Base-by-base conservation (phyloP, 2,113 vertebrate genomes). In the Phylloscopus trochiloides region DNA sequence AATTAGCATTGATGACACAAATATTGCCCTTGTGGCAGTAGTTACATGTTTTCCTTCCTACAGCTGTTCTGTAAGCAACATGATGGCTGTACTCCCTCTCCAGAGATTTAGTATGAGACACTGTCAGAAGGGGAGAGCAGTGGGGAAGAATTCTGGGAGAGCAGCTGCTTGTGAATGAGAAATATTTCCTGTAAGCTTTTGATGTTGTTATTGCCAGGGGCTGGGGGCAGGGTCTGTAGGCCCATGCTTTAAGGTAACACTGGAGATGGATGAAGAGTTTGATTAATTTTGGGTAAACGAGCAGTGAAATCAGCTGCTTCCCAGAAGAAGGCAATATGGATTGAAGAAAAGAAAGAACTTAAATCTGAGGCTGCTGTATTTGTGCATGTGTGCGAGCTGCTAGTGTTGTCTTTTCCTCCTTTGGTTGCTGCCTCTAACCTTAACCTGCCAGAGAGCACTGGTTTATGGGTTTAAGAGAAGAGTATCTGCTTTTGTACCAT, bases 121-220 rank as follows among this genome's bases (percentile, higher is more conserved):
- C 12, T 29, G 38, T 47, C 57, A 38, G 57, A 83, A 88, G 45
- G 20, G 40, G 52, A 72, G 31, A 36, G 40, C 45, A 63, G 36
- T 20, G 58, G 62, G 32, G 71, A 86, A 47, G 75, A 36, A 80
- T 38, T 92, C 58, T 90, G 34, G 47, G 34, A 79, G 58, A 73
- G 25, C 25, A 42, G 42, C 40, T 76, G 50, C 54, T 43, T 4
- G 9, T 38, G 38, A 82, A 19, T 90, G 47, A 86, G 63, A 94
- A 66, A 57, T 51, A 26, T 48, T 68, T 92, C 25, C 45, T 90
- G 42, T 51, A 83, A 79, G 58, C 26, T 86, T 75, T 76, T 73
- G 38, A 6, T 65, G 14, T 70, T 68, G 36, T 4, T 75, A 3
- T 72, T 72, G 45, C 9, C 48, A 86, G 52, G 24, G 7, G 11